Evolutionary conservation across 2,888 invertebrate genomes (phyloP), one percentile per base, ranked within the genome.

Genomic region (Epinotia demarniana): DNA sequence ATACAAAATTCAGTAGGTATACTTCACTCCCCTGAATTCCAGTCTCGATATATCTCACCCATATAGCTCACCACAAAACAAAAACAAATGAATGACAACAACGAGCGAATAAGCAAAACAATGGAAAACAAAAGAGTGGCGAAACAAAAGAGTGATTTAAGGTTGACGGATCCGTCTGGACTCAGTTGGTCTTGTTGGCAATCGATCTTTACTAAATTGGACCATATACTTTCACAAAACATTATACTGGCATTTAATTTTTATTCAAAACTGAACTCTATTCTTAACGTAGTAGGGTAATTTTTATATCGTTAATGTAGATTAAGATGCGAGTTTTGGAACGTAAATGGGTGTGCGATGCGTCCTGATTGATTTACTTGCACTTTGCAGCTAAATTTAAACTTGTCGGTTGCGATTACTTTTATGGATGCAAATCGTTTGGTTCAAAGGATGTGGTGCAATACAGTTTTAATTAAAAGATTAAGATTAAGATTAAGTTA

Each of bases 191-290:
- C 79, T 81, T 86, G 79, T 84, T 83, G 81, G 11, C 83, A 80
- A 90, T 91, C 89, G 90, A 91, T 90, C 89, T 87, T 83, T 78
- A 80, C 84, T 86, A 87, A 91, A 91, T 88, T 88, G 89, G 88
- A 87, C 88, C 90, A 27, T 2, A 6, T 13, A 69, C 46, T 69
- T 69, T 23, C 46, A 12, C 9, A 23, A 46, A 23, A 43, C 12
- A 43, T 12, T 60, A 33, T 39, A 46, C 12, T 57, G 16, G 53
- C 8, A 6, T n/a, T 1, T n/a, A 23, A 16, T n/a, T 2, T 23
- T 8, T 23, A 0, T 3, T 58, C 43, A 27, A 46, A 18, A n/a
- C 0, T 27, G 5, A 69, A 4, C 58, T 60, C n/a, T 12, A 60
- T 46, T 16, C 0, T 0, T 0, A 27, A 0, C 0, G 12, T 0